Evolutionary conservation across 2,113 vertebrate genomes (phyloP).

Genomic region (Thunnus thynnus): DNA sequence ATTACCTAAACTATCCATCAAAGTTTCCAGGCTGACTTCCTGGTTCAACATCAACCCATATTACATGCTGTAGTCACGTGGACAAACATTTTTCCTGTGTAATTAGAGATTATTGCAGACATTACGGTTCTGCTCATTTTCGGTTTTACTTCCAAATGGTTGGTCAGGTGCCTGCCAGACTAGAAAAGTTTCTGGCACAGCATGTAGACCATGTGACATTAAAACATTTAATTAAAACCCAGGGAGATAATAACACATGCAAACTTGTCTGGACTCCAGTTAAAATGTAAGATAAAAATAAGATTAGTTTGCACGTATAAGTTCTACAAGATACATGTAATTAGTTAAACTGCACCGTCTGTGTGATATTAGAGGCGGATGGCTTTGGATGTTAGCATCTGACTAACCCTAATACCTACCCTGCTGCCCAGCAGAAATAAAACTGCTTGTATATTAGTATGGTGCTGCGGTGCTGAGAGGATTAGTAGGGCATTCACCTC

Average conservation of each 20-base stretch:
- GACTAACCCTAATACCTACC: constrained; percentile 41
- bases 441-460: constrained; percentile 55
- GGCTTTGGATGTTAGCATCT: constrained; percentile 19
- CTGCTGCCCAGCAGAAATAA: constrained; percentile 62
- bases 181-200: no score
- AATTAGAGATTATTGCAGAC: neutral
- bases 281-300: constrained; percentile 3
- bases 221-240: neutral
- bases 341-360: constrained; percentile 19
- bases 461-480: constrained; percentile 43
- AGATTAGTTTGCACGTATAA: constrained; percentile 12
- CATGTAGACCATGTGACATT: no score
- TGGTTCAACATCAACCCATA: neutral
- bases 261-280: neutral
- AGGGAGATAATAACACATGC: constrained; percentile 5
- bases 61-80: neutral
- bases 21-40: no score
- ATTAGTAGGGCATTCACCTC: constrained; percentile 39
- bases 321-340: constrained; percentile 34
- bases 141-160: no score
- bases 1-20: neutral
- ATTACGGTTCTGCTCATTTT: no score
- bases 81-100: neutral
- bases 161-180: no score
- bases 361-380: constrained; percentile 30